Evolutionary conservation across 2,888 invertebrate genomes (phyloP), one percentile per base, ranked within the genome.

Genomic region (Hylaea fasciaria): DNA sequence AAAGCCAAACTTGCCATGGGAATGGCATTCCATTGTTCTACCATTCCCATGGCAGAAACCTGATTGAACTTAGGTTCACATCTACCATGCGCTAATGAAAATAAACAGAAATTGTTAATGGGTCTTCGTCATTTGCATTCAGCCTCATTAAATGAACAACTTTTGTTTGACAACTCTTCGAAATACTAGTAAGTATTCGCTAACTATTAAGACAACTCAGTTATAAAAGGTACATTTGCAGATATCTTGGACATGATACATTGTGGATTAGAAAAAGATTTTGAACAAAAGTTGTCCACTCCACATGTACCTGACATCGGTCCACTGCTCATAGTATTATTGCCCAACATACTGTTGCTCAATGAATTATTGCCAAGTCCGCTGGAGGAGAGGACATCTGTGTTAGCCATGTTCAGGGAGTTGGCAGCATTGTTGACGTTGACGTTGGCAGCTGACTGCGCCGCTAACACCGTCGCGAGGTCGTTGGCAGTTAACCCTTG

Each of bases 401-500:
- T 59, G 60, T 80, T 82, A 8, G 74, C 78, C 32, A 90, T 76
- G 4, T 74, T 80, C 57, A 90, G 57, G 0, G 63, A 45, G 56
- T 74, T 81, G 16, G 79, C 79, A 16, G 81, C 81, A n/a, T 77
- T 74, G 64, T 85, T 87, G 4, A 77, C 85, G 62, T 84, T 83
- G 3, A 77, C 85, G 62, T 85, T 83, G 1, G 85, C 86, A 10
- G 62, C 64, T 0, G 65, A 63, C 59, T 89, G 88, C 1, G 87
- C 87, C 0, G 86, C 81, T 3, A 92, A 74, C 4, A 91, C 86
- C 17, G 89, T 85, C 0, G 91, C 89, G 28, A 91, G 68, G 55
- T 92, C 91, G 66, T 71, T 89, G 3, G 92, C 91, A 0, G 92
- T 91, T 28, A 92, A 74, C 1, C 93, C 93, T 77, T 93, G 93